Evolutionary conservation across 2,888 invertebrate genomes (phyloP).

Genomic region (Epicampocera succincta): DNA sequence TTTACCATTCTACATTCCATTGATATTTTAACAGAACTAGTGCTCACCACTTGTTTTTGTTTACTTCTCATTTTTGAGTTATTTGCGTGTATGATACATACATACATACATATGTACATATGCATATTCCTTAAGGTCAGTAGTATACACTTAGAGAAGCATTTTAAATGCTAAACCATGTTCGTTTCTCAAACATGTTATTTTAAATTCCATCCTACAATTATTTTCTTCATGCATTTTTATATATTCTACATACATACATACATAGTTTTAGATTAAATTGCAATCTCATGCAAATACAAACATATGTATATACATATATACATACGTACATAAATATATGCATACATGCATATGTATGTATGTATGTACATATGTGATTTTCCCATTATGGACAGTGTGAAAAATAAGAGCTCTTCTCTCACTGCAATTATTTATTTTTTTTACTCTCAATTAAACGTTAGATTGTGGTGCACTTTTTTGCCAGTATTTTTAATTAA

Average conservation of each 20-base stretch:
- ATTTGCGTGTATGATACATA: no score
- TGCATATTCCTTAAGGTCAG: no score
- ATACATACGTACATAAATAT: neutral
- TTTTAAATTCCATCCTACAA: neutral
- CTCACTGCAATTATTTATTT: conserved; percentile 2
- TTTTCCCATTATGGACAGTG: conserved; percentile 1
- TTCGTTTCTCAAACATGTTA: neutral
- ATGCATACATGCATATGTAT: neutral
- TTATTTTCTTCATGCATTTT: neutral
- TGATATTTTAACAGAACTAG: no score
- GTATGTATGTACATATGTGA: neutral
- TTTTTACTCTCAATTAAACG: conserved; percentile 15
- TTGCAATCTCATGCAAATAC: no score
- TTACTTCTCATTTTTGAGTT: no score
- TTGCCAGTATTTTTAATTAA: conserved; percentile 20
- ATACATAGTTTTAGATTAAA: no score
- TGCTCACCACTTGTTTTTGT: no score
- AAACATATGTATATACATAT: neutral
- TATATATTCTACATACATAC: no score
- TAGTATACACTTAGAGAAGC: no score
- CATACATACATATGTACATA: no score
- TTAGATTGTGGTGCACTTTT: neutral
- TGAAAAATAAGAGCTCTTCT: conserved; percentile 8
- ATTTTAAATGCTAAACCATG: no score
- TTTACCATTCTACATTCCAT: no score